Conservation (phyloP, 2,797 vertebrate species). For the Amphiprion clarkii region DNA sequence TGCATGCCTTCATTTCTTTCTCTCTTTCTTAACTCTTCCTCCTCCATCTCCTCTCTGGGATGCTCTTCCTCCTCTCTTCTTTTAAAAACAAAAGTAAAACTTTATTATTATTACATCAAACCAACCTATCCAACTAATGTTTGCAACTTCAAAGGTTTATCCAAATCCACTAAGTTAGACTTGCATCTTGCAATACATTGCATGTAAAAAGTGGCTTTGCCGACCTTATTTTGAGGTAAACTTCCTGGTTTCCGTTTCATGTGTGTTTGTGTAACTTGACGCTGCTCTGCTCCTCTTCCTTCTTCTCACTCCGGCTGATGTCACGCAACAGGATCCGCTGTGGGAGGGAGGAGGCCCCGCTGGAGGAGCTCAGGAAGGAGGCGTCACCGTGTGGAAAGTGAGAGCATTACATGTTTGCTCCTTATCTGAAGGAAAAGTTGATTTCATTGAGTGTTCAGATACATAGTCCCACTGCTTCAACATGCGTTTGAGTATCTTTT, state of each 20-base stretch:
- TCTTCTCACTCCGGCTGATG: conserved; percentile 74
- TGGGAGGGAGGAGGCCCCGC: conserved; percentile 53
- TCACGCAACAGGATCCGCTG: conserved; percentile 68
- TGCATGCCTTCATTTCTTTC: no score
- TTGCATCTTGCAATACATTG: no score
- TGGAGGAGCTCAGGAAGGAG: conserved; percentile 33
- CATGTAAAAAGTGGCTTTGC: background rate
- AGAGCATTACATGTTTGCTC: conserved; percentile 45
- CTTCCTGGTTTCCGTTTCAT: conserved; percentile 21
- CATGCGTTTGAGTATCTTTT: background rate
- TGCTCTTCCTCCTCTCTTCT: no score
- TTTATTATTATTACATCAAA: no score
- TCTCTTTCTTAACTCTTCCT: no score
- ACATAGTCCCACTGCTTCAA: background rate
- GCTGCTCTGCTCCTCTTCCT: conserved; percentile 58
- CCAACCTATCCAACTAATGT: no score
- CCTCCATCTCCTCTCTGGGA: no score
- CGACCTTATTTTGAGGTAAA: conserved; percentile 36
- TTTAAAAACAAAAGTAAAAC: no score
- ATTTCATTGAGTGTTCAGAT: background rate
- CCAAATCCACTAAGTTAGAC: no score
- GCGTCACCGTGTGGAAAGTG: conserved; percentile 67
- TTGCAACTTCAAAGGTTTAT: no score
- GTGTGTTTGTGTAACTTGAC: conserved; percentile 38
- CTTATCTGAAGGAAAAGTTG: no score